Evolutionary conservation across 1,140 invertebrate species (phyloP), one percentile per base, ranked within the genome.

Genomic region (Diabrotica undecimpunctata): DNA sequence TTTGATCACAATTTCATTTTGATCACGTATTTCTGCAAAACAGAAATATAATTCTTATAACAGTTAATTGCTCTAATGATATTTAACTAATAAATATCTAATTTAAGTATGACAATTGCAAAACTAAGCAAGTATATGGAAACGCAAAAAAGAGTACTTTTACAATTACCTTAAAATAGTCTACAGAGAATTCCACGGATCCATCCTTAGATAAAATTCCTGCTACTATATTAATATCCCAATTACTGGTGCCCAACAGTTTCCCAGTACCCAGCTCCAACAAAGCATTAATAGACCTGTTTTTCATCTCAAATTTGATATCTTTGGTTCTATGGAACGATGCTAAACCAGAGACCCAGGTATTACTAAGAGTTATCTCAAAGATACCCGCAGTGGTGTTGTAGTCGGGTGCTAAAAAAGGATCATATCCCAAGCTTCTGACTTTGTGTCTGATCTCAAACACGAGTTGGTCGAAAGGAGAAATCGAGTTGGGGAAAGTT

Each of bases 401-500:
- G 67, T 90, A 89, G 75, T 92, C 87, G 5, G 85, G 81, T 3
- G 90, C 68, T 73, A 83, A 82, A 67, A 86, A 90, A 0, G 92
- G 92, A 79, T 94, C 92, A 65, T 87, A 6, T 85, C 66, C 83
- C 79, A 87, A 85, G 46, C 85, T 79, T 9, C 86, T 83, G 4
- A 94, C 87, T 71, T 88, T 85, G 68, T 87, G 88, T 8, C 92
- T 81, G 0, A 83, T 83, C 71, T 91, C 88, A 5, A 88, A 85
- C 46, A 94, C 84, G 7, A 88, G 85, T 83, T 91, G 90, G 71
- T 94, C 91, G 53, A 94, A 81, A 0, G 91, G 92, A 7, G 90
- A 88, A 69, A 94, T 91, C 0, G 91, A 94, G 77, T 94, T 93
- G 0, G 91, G 90, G 71, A 93, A 90, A 54, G 85, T 86, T 71